Evolutionary conservation across 1,140 invertebrate species (phyloP).

Genomic region (Megalopta genalis): DNA sequence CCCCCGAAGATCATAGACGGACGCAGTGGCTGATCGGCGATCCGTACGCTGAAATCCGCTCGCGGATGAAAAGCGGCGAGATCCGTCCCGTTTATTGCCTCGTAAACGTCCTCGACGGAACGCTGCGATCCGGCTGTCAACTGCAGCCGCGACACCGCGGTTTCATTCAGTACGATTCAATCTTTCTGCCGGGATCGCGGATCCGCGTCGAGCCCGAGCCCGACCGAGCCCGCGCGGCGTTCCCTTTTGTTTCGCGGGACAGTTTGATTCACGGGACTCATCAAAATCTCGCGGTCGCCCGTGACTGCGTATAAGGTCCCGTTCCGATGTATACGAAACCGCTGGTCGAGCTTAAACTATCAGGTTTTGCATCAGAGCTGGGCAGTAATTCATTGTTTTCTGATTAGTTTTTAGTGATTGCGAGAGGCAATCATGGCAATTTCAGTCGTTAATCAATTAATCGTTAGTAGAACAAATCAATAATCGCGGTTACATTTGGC

Average conservation of each 20-base stretch:
- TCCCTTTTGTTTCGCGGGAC: conserved; percentile 6
- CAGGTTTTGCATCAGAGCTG: no score
- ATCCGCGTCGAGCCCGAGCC: not conserved
- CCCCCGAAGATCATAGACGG: not conserved
- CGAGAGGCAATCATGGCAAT: no score
- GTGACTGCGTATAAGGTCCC: no score
- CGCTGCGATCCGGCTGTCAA: not conserved
- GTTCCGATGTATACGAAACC: no score
- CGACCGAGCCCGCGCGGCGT: not conserved
- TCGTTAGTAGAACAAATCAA: no score
- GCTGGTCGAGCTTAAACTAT: no score
- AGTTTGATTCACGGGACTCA: conserved; percentile 19
- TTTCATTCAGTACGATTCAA: not conserved
- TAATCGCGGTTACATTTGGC: no score
- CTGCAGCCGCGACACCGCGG: not conserved
- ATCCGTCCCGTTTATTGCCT: conserved; percentile 52
- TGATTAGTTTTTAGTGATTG: no score
- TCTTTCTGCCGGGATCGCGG: not conserved
- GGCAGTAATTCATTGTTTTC: no score
- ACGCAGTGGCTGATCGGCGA: not conserved
- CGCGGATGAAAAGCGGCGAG: conserved; percentile 10
- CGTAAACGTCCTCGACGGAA: conserved; percentile 42
- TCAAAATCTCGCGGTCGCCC: not conserved
- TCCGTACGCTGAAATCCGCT: conserved; percentile 8
- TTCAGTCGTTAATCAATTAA: no score